Evolutionary conservation across 1,140 invertebrate genomes (phyloP).

Genomic region (Brachionus manjavacas): DNA sequence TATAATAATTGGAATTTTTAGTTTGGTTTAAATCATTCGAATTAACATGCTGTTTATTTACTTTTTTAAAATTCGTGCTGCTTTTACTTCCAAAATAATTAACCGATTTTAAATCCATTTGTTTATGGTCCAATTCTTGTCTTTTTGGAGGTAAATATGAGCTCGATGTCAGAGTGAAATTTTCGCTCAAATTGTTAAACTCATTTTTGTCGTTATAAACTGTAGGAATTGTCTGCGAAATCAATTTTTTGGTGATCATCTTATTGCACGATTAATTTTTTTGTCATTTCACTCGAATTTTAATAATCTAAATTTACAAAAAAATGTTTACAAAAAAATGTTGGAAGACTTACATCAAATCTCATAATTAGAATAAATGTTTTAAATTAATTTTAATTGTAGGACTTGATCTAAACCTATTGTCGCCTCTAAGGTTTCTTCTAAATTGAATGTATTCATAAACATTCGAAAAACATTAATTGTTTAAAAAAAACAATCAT

Average conservation of each 20-base stretch:
- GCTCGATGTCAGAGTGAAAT: not conserved
- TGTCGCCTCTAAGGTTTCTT: not conserved
- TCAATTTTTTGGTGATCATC: constrained; percentile 21
- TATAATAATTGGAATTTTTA: constrained; percentile 6
- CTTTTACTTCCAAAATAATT: constrained; percentile 35
- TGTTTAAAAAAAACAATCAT: not conserved
- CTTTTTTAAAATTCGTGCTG: not conserved
- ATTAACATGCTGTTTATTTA: not conserved
- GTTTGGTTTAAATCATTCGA: not conserved
- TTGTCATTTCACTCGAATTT: not conserved
- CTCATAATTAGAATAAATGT: not conserved
- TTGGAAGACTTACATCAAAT: not conserved
- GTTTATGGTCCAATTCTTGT: not conserved
- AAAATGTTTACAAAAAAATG: not conserved
- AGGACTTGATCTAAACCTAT: constrained; percentile 4
- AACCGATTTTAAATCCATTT: not conserved
- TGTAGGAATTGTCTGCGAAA: constrained; percentile 22
- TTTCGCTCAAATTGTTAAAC: constrained; percentile 26
- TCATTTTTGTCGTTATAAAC: constrained; percentile 35
- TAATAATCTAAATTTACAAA: not conserved
- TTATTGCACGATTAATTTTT: not conserved
- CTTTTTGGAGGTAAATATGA: not conserved
- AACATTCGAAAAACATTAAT: not conserved
- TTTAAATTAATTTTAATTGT: not conserved
- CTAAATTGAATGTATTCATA: not conserved